These are phyloP conservation scores for Leptinotarsa texana DNA, from an alignment of 1,140 invertebrate genomes.

Conservation along the genomic window DNA sequence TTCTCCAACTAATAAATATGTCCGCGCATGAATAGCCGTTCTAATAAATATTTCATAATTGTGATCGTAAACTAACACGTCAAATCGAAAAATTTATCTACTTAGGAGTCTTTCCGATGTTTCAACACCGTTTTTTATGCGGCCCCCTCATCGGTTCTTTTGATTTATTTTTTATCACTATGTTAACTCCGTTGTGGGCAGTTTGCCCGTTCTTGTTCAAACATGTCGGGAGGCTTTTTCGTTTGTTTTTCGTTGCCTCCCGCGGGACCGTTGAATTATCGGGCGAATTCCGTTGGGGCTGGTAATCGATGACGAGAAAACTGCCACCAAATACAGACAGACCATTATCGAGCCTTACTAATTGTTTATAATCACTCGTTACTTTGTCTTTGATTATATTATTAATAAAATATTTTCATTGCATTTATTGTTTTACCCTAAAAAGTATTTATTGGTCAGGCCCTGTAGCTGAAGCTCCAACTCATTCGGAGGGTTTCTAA, in stretches of 20 bases:
- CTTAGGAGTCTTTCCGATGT: conserved; percentile 30
- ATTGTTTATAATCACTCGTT: too few relatives aligned
- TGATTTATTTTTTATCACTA: conserved; percentile 36
- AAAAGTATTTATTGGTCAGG: too few relatives aligned
- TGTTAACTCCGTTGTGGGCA: conserved; percentile 14
- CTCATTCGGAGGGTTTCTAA: too few relatives aligned
- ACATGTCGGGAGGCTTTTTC: conserved; percentile 16
- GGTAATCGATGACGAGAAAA: not conserved
- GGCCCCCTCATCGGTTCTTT: conserved; percentile 18
- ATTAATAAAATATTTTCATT: too few relatives aligned
- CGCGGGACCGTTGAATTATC: not conserved
- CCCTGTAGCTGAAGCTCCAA: too few relatives aligned
- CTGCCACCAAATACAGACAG: not conserved
- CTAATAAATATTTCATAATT: conserved; percentile 48
- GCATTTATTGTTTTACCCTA: too few relatives aligned
- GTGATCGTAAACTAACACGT: conserved; percentile 46
- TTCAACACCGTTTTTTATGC: conserved; percentile 40
- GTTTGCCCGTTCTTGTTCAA: conserved; percentile 15
- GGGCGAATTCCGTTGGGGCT: not conserved
- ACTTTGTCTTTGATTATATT: too few relatives aligned
- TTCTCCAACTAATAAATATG: conserved; percentile 48
- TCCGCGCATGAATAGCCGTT: conserved; percentile 40
- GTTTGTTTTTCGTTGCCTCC: conserved; percentile 14
- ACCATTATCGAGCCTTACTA: too few relatives aligned
- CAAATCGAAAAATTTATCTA: conserved; percentile 44